A percentile compares a stretch with the other conserved stretches of the same genome.
Evolutionary conservation across 2,888 invertebrate species (phyloP).

Genomic region (Andrena minutula): DNA sequence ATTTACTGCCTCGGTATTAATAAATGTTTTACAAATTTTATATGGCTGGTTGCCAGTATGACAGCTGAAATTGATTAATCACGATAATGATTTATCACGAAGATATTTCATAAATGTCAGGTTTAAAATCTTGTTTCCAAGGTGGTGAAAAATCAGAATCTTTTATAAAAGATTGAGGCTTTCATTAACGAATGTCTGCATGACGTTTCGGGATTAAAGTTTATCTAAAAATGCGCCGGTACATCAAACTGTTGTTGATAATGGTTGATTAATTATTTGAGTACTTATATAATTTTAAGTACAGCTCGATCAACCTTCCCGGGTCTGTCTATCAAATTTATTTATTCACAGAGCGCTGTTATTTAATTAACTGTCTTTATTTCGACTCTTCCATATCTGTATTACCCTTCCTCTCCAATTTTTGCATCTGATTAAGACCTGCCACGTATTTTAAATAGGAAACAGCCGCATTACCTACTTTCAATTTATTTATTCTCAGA

Average conservation of each 20-base stretch:
- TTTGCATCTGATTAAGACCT: too few relatives aligned
- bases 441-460: too few relatives aligned
- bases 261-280: neutral
- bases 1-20: too few relatives aligned
- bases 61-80: neutral
- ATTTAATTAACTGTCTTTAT: conserved; percentile 3
- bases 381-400: neutral
- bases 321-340: neutral
- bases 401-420: too few relatives aligned
- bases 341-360: neutral
- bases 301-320: neutral
- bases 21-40: too few relatives aligned
- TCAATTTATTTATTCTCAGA: neutral
- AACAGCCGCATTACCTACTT: too few relatives aligned
- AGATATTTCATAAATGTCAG: neutral
- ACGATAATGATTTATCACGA: neutral
- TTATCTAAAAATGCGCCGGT: neutral
- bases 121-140: too few relatives aligned
- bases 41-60: neutral
- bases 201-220: neutral
- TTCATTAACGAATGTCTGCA: too few relatives aligned
- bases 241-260: neutral
- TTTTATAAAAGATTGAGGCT: too few relatives aligned
- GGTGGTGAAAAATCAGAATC: too few relatives aligned
- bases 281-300: neutral